These are phyloP conservation scores for Lasioglossum baleicum DNA, from an alignment of 1,140 invertebrate genomes.

Conservation along the genomic window DNA sequence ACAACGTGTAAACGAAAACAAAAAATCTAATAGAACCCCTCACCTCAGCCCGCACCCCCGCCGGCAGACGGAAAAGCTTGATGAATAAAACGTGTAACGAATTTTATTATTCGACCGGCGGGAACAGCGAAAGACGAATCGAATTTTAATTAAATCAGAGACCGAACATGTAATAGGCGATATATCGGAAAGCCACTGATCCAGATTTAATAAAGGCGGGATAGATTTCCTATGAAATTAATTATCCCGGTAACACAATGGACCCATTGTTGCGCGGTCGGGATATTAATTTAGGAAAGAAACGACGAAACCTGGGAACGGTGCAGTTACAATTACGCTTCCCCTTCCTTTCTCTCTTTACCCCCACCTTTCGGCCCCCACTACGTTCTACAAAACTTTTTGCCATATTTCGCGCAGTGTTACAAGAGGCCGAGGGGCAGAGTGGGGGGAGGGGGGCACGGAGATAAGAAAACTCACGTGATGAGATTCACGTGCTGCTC, in stretches of 20 bases:
- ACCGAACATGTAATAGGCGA: neutral
- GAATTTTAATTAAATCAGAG: conserved; percentile 22
- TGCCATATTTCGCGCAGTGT: neutral
- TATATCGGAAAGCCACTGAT: too few relatives aligned
- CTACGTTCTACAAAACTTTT: neutral
- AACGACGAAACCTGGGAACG: neutral
- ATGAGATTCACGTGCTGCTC: conserved; percentile 2
- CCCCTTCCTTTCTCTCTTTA: too few relatives aligned
- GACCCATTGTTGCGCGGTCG: neutral
- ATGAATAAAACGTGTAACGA: too few relatives aligned
- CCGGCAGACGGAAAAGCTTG: too few relatives aligned
- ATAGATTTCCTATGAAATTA: conserved; percentile 31
- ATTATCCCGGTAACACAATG: conserved; percentile 12
- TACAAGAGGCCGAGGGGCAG: neutral
- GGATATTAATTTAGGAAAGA: neutral
- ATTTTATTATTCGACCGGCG: too few relatives aligned
- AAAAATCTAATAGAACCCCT: too few relatives aligned
- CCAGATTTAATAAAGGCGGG: conserved; percentile 1
- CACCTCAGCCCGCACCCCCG: too few relatives aligned
- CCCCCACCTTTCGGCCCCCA: too few relatives aligned
- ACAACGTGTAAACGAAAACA: too few relatives aligned
- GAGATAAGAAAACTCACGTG: neutral
- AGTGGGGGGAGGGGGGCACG: too few relatives aligned
- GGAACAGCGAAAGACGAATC: neutral
- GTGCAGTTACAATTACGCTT: too few relatives aligned